Conservation (phyloP, 2,797 vertebrate species). For the Odontamblyopus rebecca region DNA sequence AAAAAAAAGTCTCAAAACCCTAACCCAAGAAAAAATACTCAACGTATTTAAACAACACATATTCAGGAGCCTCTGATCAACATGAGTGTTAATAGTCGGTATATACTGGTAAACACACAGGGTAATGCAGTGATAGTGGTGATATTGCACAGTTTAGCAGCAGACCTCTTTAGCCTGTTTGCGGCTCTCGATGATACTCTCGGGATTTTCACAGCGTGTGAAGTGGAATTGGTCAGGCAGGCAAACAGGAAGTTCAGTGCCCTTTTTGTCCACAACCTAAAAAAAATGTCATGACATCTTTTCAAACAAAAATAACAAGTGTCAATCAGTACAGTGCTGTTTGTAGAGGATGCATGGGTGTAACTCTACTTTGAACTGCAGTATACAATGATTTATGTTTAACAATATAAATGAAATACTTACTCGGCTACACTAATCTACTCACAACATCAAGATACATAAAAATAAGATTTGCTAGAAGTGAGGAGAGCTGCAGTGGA, state of each 20-base stretch:
- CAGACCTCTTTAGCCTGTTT: slow-evolving; percentile 64
- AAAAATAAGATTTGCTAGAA: too few species aligned
- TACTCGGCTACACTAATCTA: neutral
- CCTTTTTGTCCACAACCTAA: slow-evolving; percentile 55
- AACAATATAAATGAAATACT: neutral
- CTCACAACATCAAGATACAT: too few species aligned
- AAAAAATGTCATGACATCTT: slow-evolving; percentile 38
- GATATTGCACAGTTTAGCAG: neutral
- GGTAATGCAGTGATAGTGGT: too few species aligned
- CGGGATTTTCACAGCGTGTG: slow-evolving; percentile 32
- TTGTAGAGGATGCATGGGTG: neutral
- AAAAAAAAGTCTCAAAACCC: too few species aligned
- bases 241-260: slow-evolving; percentile 13
- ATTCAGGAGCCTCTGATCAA: too few species aligned
- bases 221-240: slow-evolving; percentile 23
- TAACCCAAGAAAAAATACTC: too few species aligned
- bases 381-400: neutral
- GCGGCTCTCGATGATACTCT: slow-evolving; percentile 43
- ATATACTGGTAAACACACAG: too few species aligned
- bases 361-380: neutral
- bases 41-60: too few species aligned
- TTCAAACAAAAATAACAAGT: slow-evolving; percentile 4
- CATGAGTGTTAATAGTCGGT: too few species aligned
- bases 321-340: neutral
- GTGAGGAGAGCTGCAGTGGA: too few species aligned